These are phyloP conservation scores for Onychorhynchus coronatus DNA, from an alignment of 2,113 vertebrate genomes.

Conservation along the genomic window DNA sequence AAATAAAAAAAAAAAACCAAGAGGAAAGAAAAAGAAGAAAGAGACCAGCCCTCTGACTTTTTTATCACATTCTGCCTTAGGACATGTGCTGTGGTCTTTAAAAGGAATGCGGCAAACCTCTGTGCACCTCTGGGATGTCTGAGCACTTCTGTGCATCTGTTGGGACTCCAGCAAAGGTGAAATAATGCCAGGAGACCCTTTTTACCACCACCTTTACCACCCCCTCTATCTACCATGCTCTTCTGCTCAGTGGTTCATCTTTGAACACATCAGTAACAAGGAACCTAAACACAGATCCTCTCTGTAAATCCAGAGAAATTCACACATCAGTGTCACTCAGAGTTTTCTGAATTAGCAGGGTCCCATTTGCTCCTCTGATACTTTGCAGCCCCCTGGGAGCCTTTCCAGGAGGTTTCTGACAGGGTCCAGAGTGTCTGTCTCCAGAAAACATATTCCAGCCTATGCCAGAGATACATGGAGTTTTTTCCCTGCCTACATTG, in stretches of 20 bases:
- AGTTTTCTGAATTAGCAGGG: rapidly evolving
- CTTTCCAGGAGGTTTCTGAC: background rate
- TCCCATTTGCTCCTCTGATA: background rate
- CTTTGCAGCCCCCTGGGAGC: background rate
- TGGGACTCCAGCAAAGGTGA: background rate
- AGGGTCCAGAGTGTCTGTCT: background rate
- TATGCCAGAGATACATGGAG: background rate
- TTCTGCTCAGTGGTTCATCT: background rate
- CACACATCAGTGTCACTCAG: rapidly evolving
- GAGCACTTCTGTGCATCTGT: background rate
- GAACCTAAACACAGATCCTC: background rate
- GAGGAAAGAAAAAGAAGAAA: background rate
- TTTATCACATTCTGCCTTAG: background rate
- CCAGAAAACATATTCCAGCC: background rate
- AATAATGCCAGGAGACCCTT: background rate
- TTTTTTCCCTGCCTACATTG: background rate
- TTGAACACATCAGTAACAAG: background rate
- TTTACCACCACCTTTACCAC: background rate
- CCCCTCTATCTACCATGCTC: background rate
- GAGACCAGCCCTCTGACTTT: background rate
- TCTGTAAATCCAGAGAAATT: background rate
- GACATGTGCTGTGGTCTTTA: background rate
- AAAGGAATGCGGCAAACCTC: background rate
- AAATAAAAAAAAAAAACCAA: background rate
- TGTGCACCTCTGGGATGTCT: background rate